Percentiles rank a stretch among this genome's conserved stretches.
Evolutionary conservation across 2,113 vertebrate genomes (phyloP).

Genomic region (Acanthochromis polyacanthus): DNA sequence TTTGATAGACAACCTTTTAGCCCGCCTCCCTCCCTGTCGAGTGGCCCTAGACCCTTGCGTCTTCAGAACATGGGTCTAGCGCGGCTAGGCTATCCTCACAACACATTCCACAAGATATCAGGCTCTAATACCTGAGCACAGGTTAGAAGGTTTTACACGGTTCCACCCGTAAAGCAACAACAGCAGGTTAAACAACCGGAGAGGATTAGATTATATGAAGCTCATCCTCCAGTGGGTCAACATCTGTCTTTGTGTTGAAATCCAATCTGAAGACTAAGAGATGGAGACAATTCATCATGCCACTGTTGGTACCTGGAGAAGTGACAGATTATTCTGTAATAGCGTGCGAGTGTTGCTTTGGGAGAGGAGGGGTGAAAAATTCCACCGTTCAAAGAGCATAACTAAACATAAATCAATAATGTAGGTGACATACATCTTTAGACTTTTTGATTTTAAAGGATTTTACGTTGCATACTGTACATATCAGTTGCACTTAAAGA

Average conservation of each 20-base stretch:
- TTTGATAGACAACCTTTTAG: too few relatives aligned
- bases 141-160: slow-evolving; percentile 41
- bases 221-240: slow-evolving; percentile 53
- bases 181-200: slow-evolving; percentile 68
- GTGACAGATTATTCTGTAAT: slow-evolving; percentile 12
- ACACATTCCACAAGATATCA: too few relatives aligned
- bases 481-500: too few relatives aligned
- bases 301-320: slow-evolving; percentile 25
- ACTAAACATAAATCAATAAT: slow-evolving; percentile 12
- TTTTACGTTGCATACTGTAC: too few relatives aligned
- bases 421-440: neutral
- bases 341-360: neutral
- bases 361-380: neutral
- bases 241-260: slow-evolving; percentile 56
- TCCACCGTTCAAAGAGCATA: slow-evolving; percentile 11
- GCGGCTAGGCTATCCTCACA: too few relatives aligned
- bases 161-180: slow-evolving; percentile 52
- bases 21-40: too few relatives aligned
- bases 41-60: too few relatives aligned
- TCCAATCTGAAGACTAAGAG: slow-evolving; percentile 42
- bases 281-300: slow-evolving; percentile 57
- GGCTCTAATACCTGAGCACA: slow-evolving; percentile 18
- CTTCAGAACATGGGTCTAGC: too few relatives aligned
- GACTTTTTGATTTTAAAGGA: too few relatives aligned
- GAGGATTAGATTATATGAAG: slow-evolving; percentile 65